Evolutionary conservation across 2,888 invertebrate genomes (phyloP).

Genomic region (Dasysyrphus tricinctus): DNA sequence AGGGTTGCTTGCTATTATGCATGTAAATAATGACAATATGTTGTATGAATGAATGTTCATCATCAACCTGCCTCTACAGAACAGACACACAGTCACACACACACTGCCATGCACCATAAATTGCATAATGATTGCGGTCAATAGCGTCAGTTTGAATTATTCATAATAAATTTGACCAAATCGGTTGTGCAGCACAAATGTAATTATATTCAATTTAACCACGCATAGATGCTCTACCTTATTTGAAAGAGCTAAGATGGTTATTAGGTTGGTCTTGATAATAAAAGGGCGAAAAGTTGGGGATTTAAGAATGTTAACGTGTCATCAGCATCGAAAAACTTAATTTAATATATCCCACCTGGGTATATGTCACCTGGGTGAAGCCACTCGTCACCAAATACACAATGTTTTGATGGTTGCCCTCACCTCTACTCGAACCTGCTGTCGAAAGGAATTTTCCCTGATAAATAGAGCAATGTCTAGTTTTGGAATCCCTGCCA

Average conservation of each 20-base stretch:
- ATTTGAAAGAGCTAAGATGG: constrained; percentile 4
- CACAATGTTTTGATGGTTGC: too few relatives aligned
- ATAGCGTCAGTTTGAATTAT: constrained; percentile 58
- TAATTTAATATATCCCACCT: background rate
- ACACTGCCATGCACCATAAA: constrained; percentile 25
- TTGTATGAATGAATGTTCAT: constrained; percentile 35
- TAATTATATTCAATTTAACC: constrained; percentile 58
- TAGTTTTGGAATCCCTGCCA: too few relatives aligned
- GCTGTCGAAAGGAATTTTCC: too few relatives aligned
- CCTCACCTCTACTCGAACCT: too few relatives aligned
- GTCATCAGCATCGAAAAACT: background rate
- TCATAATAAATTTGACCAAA: constrained; percentile 61
- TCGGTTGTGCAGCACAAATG: constrained; percentile 59
- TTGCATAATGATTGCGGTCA: constrained; percentile 69
- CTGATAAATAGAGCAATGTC: too few relatives aligned
- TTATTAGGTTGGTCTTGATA: constrained; percentile 8
- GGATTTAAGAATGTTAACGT: background rate
- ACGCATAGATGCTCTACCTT: background rate
- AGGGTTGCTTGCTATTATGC: constrained; percentile 32
- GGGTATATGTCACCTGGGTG: background rate
- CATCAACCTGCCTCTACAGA: constrained; percentile 14
- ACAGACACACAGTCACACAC: background rate
- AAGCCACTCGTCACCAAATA: background rate
- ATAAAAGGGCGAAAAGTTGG: background rate
- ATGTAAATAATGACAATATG: constrained; percentile 44